Evolutionary conservation across 2,888 invertebrate species (phyloP), one percentile per base, ranked within the genome.

Genomic region (Hypsopygia costalis): DNA sequence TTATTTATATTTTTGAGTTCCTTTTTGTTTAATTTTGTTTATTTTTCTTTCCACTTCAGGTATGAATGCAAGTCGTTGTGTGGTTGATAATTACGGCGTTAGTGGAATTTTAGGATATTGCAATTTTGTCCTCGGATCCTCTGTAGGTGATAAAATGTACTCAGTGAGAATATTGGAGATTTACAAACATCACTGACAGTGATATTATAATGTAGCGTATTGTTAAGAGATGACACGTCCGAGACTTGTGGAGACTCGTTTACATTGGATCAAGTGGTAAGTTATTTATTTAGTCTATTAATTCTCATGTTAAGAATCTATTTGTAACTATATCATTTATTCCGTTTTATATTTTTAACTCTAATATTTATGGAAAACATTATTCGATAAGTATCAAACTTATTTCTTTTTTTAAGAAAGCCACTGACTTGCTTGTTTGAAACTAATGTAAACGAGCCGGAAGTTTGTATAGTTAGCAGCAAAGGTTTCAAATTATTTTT

Each of bases 61-160:
- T 87, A 87, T 81, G 87, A 88, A 64, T 87, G 87, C 81, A 81
- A 70, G 62, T 78, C 86, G 47, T 77, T 88, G 55, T 87, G 87
- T 83, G 87, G 83, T 79, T 87, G 81, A 83, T 72, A 52, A 52
- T 55, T 47, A 43, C 62, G 65, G 48, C 65, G 57, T 49, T 64
- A 62, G 64, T 56, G 69, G 62, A 67, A 62, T 62, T 52, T 57
- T 41, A 63, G 71, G 67, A 65, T 72, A 79, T 78, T 78, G 71
- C 73, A 77, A 77, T 77, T 73, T 51, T 66, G 69, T 72, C 66
- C 65, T 32, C 47, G 47, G 32, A 16, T 32, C 25, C 5, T 11
- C 10, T 29, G 31, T 31, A 34, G 41, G 16, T 42, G 43, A 43
- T 36, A 45, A n/a, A 21, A 31, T 37, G 2, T 25, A 25, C 25